Percentiles rank a stretch among this genome's conserved stretches.
These are phyloP conservation scores for Papilio protenor DNA, from an alignment of 2,888 invertebrate genomes.

Conservation along the genomic window DNA sequence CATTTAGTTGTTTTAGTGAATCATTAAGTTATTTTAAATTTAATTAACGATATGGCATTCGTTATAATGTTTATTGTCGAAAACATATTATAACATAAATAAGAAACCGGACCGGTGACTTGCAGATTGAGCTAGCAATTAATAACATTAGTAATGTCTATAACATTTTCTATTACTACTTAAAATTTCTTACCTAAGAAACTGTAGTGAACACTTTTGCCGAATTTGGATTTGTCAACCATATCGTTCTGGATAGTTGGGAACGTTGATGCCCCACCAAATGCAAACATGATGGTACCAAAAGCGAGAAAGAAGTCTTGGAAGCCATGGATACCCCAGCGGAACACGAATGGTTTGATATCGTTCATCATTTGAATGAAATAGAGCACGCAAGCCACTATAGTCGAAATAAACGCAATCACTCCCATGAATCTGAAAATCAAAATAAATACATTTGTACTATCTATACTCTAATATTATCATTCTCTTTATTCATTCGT, in stretches of 20 bases:
- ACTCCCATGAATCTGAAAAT: conserved; percentile 85
- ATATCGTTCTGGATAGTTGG: conserved; percentile 93
- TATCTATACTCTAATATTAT: neutral
- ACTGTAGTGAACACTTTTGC: conserved; percentile 85
- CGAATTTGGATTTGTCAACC: conserved; percentile 86
- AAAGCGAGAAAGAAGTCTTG: conserved; percentile 87
- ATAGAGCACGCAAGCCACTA: conserved; percentile 86
- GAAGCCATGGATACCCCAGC: conserved; percentile 82
- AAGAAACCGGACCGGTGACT: neutral
- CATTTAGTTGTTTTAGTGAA: neutral
- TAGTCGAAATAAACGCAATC: conserved; percentile 85
- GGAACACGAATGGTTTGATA: conserved; percentile 72
- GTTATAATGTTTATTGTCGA: neutral
- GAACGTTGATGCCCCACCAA: conserved; percentile 90
- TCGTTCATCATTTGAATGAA: conserved; percentile 86
- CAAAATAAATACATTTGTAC: conserved; percentile 1
- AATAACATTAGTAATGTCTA: neutral
- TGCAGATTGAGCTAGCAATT: neutral
- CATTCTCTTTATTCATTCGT: too few relatives aligned
- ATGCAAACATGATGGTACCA: conserved; percentile 88
- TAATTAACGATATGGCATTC: neutral
- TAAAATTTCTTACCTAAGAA: conserved; percentile 81
- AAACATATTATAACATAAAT: neutral
- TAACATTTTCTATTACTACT: neutral
- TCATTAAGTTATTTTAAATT: conserved; percentile 1